Conservation (phyloP, 2,888 invertebrate genomes). For the Drosophila mayaguana region DNA sequence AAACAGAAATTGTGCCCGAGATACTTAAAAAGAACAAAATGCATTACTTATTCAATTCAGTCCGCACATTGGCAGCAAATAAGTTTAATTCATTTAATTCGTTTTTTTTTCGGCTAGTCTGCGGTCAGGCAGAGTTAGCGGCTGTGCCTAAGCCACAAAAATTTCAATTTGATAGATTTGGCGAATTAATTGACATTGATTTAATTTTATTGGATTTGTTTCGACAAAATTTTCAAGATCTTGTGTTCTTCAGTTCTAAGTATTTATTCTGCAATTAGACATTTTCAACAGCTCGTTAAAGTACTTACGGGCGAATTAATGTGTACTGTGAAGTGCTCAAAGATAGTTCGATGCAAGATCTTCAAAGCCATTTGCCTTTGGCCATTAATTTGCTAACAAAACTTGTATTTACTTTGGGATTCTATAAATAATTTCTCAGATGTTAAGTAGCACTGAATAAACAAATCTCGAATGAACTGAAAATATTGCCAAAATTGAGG, state of each 20-base stretch:
- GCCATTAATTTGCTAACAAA: conserved; percentile 2
- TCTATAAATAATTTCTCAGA: conserved; percentile 8
- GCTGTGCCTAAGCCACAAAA: conserved; percentile 21
- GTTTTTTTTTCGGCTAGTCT: conserved; percentile 2
- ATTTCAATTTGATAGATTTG: conserved; percentile 25
- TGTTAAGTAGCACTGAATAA: conserved; percentile 9
- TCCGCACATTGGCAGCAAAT: neutral
- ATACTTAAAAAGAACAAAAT: neutral
- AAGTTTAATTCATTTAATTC: conserved; percentile 8
- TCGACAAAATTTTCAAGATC: conserved; percentile 1
- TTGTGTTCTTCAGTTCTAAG: neutral
- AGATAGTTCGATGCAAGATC: neutral
- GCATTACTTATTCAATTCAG: neutral
- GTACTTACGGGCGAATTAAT: neutral
- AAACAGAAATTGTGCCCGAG: neutral
- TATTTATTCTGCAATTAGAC: neutral
- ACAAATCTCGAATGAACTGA: conserved; percentile 7
- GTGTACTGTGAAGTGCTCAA: neutral
- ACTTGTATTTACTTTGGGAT: conserved; percentile 5
- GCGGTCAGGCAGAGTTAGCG: neutral
- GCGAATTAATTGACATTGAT: conserved; percentile 29
- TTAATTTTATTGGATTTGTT: neutral
- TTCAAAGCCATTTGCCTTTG: neutral
- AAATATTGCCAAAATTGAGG: neutral
- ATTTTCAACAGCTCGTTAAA: neutral